Evolutionary conservation across 1,140 invertebrate genomes (phyloP), one percentile per base, ranked within the genome.

Genomic region (Trissolcus basalis): DNA sequence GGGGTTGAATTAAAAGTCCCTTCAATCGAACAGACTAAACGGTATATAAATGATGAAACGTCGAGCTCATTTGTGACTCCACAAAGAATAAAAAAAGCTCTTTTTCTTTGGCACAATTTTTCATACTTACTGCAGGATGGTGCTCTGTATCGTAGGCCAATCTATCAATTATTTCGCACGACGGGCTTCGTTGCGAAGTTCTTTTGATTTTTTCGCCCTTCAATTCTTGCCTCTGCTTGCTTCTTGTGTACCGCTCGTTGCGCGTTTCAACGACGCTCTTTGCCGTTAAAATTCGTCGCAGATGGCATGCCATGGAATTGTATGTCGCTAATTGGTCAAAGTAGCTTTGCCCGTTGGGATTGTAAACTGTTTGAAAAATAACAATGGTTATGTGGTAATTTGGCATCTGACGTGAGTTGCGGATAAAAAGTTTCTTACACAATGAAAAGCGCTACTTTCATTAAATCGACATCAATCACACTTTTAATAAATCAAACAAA

Each of bases 81-180:
- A 8, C 36, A 39, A 39, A 39, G 9, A 2, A 39, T n/a, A 48
- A 51, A 63, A 63, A 63, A 53, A 32, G 15, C 39, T 48, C 35
- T 0, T 50, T 51, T 45, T 50, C 36, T 55, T 13, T 13, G 5
- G 0, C 39, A 4, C n/a, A 51, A 45, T 49, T 44, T 55, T 10
- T 33, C 5, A 56, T 63, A 76, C 82, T 82, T 79, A 88, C 87
- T 14, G 75, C 76, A 5, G 85, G 85, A 81, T 87, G 81, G 72
- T 86, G 81, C 27, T 80, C 75, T 7, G 82, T 85, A 58, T 87
- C 85, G 32, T 86, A 87, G 32, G 86, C 83, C 27, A 87, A 78
- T 79, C 56, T 82, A 56, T 87, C 80, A 41, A 88, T 87, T 16
- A 83, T 64, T 32, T 87, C 78, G 39, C 82, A 63, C n/a, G 78